A percentile compares a stretch with the other conserved stretches of the same genome.
These are phyloP conservation scores for Platorchestia sp. DNA, from an alignment of 1,140 invertebrate species.

Conservation along the genomic window DNA sequence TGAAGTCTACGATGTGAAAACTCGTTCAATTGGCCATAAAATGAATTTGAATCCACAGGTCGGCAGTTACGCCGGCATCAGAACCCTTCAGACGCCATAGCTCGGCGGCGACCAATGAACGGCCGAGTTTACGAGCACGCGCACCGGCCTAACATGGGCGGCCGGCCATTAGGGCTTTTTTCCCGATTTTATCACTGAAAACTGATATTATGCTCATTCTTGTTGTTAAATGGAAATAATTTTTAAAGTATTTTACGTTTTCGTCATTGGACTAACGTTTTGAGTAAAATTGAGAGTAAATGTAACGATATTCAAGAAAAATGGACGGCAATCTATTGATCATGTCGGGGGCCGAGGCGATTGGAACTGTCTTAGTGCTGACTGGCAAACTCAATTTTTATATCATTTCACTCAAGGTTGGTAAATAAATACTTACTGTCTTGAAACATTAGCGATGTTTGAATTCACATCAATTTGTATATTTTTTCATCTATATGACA, in stretches of 20 bases:
- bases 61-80: conserved; percentile 24
- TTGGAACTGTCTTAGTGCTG: background rate
- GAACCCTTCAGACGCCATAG: conserved; percentile 1
- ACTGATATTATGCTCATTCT: background rate
- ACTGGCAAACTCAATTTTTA: background rate
- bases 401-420: background rate
- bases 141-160: conserved; percentile 33
- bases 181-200: conserved; percentile 29
- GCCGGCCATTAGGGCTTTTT: conserved; percentile 31
- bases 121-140: conserved; percentile 50
- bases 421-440: too few species aligned
- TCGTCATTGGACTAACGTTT: background rate
- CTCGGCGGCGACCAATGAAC: conserved; percentile 36
- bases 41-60: conserved; percentile 52
- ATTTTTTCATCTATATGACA: too few species aligned
- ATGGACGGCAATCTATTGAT: background rate
- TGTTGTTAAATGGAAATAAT: background rate
- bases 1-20: background rate
- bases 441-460: too few species aligned
- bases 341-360: background rate
- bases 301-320: background rate
- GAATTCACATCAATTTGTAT: too few species aligned
- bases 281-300: background rate
- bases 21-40: conserved; percentile 13
- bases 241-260: background rate